phyloP scores from a whole-genome alignment of 1,140 invertebrate species.

The Ips typographus region DNA sequence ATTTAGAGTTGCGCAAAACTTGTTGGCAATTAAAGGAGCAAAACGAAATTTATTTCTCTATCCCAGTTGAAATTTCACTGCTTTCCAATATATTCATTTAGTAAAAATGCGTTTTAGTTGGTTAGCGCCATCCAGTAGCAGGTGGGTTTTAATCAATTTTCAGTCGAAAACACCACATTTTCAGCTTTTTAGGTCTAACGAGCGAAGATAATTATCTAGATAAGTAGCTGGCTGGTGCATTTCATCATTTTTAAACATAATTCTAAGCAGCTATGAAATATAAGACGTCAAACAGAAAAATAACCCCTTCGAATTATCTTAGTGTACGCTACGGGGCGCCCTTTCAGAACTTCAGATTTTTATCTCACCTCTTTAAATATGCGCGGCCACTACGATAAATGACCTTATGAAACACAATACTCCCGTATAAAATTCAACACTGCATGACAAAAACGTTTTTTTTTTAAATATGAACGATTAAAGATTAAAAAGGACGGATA shows the following conservation, averaged over 20 bases:
- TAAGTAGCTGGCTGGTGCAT: conserved; percentile 19
- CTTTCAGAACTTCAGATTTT: conserved; percentile 26
- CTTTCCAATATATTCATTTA: no score
- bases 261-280: conserved; percentile 33
- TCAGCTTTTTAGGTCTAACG: conserved; percentile 25
- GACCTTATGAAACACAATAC: conserved; percentile 32
- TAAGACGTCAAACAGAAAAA: conserved; percentile 35
- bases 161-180: conserved; percentile 17
- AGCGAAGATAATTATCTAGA: conserved; percentile 20
- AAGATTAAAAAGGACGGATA: conserved; percentile 1
- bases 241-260: conserved; percentile 20
- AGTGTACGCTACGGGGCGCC: conserved; percentile 21
- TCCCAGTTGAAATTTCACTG: no score
- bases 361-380: conserved; percentile 31
- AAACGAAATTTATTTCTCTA: no score
- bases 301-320: conserved; percentile 31
- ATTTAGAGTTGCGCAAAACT: background rate
- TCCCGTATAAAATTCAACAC: conserved; percentile 27
- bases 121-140: background rate
- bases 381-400: conserved; percentile 25
- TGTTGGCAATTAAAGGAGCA: no score
- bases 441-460: conserved; percentile 22
- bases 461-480: background rate
- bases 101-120: no score
- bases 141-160: conserved; percentile 27